phyloP scores from a whole-genome alignment of 2,113 vertebrate species.

The Nothocercus nigrocapillus region DNA sequence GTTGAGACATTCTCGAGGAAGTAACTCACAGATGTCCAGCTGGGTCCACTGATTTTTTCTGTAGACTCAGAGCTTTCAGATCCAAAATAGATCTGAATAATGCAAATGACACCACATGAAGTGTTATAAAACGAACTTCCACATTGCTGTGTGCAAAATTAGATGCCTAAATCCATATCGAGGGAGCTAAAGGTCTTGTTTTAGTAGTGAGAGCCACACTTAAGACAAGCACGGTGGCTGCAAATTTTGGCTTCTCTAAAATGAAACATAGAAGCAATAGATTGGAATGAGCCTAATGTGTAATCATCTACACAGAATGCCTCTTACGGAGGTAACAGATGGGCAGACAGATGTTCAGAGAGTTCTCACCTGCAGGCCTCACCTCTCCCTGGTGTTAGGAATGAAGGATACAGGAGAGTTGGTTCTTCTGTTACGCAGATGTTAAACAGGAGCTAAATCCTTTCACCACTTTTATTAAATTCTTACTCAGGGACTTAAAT shows the following conservation, averaged over 20 bases:
- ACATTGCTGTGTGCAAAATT: neutral
- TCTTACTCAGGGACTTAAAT: neutral
- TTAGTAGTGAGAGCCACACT: neutral
- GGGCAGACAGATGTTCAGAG: conserved; percentile 29
- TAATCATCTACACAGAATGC: neutral
- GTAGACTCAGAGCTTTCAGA: neutral
- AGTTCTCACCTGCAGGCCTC: conserved; percentile 5
- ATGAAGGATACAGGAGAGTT: conserved; percentile 39
- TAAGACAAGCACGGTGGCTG: neutral
- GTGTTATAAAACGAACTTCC: neutral
- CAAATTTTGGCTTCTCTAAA: neutral
- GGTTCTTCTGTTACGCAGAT: conserved; percentile 58
- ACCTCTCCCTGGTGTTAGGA: conserved; percentile 22
- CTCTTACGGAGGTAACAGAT: conserved; percentile 22
- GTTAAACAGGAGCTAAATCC: conserved; percentile 15
- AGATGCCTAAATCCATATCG: neutral
- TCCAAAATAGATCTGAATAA: neutral
- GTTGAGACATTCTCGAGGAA: neutral
- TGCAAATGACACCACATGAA: neutral
- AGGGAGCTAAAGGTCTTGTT: neutral
- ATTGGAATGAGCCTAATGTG: neutral
- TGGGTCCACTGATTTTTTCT: neutral
- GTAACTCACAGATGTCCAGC: neutral
- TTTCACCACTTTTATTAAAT: neutral
- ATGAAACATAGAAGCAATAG: neutral